phyloP scores from a whole-genome alignment of 2,888 invertebrate genomes.

The Agrotis segetum region DNA sequence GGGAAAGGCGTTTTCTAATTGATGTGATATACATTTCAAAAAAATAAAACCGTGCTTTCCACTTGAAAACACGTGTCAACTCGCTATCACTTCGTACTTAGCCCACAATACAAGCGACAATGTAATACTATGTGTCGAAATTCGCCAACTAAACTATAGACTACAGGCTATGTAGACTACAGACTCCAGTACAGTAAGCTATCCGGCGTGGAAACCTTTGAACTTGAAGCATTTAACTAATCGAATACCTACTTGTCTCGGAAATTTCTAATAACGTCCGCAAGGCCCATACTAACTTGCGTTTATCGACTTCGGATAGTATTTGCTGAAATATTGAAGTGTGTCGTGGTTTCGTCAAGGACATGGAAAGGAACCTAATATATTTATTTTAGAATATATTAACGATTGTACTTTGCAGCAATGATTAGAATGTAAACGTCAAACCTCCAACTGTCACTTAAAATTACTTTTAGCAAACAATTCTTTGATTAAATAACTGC shows the following conservation, averaged over 20 bases:
- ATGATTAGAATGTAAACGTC: no score
- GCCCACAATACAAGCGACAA: constrained; percentile 61
- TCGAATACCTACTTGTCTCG: constrained; percentile 71
- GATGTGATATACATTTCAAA: neutral
- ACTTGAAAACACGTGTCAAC: no score
- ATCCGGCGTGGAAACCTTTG: constrained; percentile 68
- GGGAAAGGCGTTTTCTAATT: no score
- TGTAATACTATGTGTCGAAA: constrained; percentile 67
- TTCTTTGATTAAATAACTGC: no score
- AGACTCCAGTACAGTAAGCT: constrained; percentile 51
- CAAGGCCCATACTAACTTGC: constrained; percentile 40
- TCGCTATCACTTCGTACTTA: constrained; percentile 35
- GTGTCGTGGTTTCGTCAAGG: constrained; percentile 4
- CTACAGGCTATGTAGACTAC: constrained; percentile 16
- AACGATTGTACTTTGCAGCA: neutral
- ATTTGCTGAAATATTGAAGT: constrained; percentile 43
- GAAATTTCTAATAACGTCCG: constrained; percentile 65
- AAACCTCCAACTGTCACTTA: no score
- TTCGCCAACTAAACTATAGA: constrained; percentile 32
- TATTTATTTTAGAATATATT: neutral
- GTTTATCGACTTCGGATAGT: constrained; percentile 28
- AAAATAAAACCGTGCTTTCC: neutral
- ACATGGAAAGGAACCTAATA: neutral
- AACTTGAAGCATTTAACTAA: constrained; percentile 74
- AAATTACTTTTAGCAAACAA: no score